Conservation (phyloP, 2,888 invertebrate genomes). For the Pollenia amentaria region DNA sequence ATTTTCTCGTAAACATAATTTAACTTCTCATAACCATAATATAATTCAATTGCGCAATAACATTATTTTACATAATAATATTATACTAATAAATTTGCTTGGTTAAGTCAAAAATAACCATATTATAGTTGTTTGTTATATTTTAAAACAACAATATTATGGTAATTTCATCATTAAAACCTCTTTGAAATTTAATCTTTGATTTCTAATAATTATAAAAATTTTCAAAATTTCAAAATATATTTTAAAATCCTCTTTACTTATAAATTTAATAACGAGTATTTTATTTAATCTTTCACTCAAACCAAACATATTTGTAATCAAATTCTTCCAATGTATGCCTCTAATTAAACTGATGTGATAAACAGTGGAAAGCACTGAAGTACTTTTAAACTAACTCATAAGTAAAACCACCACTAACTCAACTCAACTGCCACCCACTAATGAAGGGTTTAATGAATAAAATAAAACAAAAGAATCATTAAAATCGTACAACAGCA, state of each 20-base stretch:
- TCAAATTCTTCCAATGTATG: neutral
- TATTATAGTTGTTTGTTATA: too few relatives aligned
- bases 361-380: neutral
- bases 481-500: constrained; percentile 48
- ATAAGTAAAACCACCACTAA: constrained; percentile 30
- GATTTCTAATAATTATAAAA: neutral
- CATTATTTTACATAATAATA: too few relatives aligned
- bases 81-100: too few relatives aligned
- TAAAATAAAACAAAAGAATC: constrained; percentile 70
- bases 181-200: neutral
- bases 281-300: neutral
- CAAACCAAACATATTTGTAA: neutral
- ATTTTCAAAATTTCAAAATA: constrained; percentile 5
- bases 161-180: neutral
- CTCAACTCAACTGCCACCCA: constrained; percentile 10
- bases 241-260: constrained; percentile 3
- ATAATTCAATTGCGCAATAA: too few relatives aligned
- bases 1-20: too few relatives aligned
- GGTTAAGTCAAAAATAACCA: too few relatives aligned
- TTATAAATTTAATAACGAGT: constrained; percentile 32
- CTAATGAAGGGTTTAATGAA: constrained; percentile 71
- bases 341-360: constrained; percentile 16
- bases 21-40: too few relatives aligned
- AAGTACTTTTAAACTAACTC: neutral
- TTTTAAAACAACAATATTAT: too few relatives aligned